Conservation (phyloP, 1,140 invertebrate species). For the Cyclina sinensis region DNA sequence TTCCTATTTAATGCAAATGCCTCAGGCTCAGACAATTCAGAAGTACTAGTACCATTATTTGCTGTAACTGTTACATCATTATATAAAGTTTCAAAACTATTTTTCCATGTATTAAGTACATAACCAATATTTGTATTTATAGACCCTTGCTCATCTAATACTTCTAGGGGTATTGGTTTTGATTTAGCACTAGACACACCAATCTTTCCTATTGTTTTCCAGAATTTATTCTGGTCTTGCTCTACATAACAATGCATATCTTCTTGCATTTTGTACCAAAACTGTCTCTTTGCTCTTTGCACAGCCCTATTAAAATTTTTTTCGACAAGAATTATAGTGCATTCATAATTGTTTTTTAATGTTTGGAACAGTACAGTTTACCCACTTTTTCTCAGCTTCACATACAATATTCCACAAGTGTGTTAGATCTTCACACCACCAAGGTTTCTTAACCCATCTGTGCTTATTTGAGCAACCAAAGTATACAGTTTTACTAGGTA, state of each 20-base stretch:
- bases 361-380: neutral
- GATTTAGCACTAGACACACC: neutral
- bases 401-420: neutral
- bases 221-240: conserved; percentile 14
- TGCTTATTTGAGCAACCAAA: neutral
- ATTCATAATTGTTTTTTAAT: neutral
- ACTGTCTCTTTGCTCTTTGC: neutral
- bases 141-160: neutral
- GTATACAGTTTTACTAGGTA: neutral
- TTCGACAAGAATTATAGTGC: neutral
- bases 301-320: conserved; percentile 20
- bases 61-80: neutral
- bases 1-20: neutral
- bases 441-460: conserved; percentile 22
- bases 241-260: conserved; percentile 7
- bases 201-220: conserved; percentile 47
- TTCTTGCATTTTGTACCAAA: conserved; percentile 13
- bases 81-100: neutral
- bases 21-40: neutral
- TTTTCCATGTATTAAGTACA: neutral
- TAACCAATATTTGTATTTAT: neutral
- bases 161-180: neutral
- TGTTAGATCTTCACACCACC: conserved; percentile 12
- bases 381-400: conserved; percentile 16
- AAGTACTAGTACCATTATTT: conserved; percentile 13